Base-by-base conservation (phyloP, 2,113 vertebrate genomes). In the Lepus americanus region DNA sequence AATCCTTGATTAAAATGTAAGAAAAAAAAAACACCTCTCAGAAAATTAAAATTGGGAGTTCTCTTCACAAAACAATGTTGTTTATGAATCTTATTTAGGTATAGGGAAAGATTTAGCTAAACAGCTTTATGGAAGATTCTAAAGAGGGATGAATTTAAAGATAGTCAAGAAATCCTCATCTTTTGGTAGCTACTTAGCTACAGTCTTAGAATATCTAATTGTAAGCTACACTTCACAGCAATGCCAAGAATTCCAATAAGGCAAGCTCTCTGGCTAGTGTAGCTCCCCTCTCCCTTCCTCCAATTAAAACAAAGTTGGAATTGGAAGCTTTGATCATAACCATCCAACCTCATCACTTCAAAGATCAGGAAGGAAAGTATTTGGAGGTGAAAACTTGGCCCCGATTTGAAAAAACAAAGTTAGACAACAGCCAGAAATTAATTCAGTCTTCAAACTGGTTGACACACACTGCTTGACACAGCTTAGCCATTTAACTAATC, bases 321-420 rank as follows among this genome's bases (percentile, higher is more conserved):
- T 33, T 78, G 20, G 4, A 89, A 88, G n/a, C n/a, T 74, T 87
- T 94, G 22, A 74, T 96, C 33, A 25, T 59, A 78, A 73, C 61
- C 81, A 74, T 74, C 10, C 23, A 84, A 81, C 0, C 17, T 66
- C 23, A 5, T 73, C 23, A 61, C 16, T 87, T 85, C 55, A 78
- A 1, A 70, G 55, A 73, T 51, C 61, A 77, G 33, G 39, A 70
- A 1, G 92, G 8, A 67, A 39, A 79, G 49, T 84, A 51, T 53
- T 51, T 87, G 22, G 16, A 92, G 49, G 81, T 69, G 44, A 87
- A 88, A 51, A 77, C 53, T 81, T 80, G 63, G 44, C 31, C 51
- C 70, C 25, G 82, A 86, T 59, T 86, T 25, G 55, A 81, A 44
- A 85, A 81, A 89, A 61, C 16, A 74, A 66, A 11, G 79, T 72